Evolutionary conservation across 2,797 vertebrate genomes (phyloP), one percentile per base, ranked within the genome.

Genomic region (Rhabdophis nuchalis): DNA sequence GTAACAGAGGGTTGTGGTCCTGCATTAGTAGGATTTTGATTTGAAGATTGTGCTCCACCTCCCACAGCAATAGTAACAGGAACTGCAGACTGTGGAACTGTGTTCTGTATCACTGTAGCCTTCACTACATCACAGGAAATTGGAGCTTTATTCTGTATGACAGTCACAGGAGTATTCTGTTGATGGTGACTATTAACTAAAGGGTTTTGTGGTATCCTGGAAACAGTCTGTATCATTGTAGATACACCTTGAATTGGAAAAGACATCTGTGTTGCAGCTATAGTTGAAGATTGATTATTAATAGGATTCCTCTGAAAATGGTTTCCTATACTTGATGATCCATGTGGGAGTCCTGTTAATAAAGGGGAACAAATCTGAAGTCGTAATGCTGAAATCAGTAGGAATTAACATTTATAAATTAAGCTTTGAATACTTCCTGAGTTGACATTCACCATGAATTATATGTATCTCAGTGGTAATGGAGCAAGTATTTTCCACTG

Each of bases 201-300:
- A 96, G 98, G 97, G 97, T 98, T 98, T 92, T 98, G 97, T 94
- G 98, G 95, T 97, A 98, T 97, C 96, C 97, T 97, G 91, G 98
- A 97, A 98, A 98, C 98, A 97, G 98, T 97, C 94, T 98, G 98
- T 96, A 97, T 97, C 95, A 97, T 94, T 93, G 97, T 97, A 93
- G 98, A 97, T 95, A 98, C 95, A 94, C 98, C 98, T 97, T 98
- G 99, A 96, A 98, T 95, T 93, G 98, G 97, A 95, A 98, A 98
- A 97, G 98, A 98, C 97, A 98, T 97, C 95, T 98, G 98, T 95
- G 98, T 98, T 97, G 98, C 94, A 94, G 98, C 96, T 95, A 98
- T 97, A 97, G 96, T 96, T 96, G 98, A 96, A 97, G 97, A 97
- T 90, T 98, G 97, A 96, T 97, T 98, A 95, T 97, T 96, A 95